phyloP scores from a whole-genome alignment of 2,797 vertebrate genomes.

The Tiaroga cobitis region DNA sequence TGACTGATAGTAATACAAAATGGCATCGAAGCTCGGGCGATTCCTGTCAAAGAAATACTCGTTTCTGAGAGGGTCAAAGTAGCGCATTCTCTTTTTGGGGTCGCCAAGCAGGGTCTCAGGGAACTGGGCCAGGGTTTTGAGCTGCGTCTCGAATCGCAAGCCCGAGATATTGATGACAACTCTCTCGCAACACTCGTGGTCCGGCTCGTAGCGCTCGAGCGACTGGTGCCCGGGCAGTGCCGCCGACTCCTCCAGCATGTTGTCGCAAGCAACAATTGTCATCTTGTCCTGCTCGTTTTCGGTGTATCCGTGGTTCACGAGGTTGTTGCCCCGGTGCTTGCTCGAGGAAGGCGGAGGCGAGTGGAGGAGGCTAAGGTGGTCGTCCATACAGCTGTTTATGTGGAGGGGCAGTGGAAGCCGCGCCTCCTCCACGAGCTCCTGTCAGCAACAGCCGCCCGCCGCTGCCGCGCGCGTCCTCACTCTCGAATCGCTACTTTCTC shows the following conservation, averaged over 20 bases:
- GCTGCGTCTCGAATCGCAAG: conserved; percentile 95
- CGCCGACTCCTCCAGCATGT: conserved; percentile 87
- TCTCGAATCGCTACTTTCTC: conserved; percentile 67
- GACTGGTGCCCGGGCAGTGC: conserved; percentile 82
- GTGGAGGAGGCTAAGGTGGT: conserved; percentile 90
- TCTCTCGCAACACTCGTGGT: conserved; percentile 95
- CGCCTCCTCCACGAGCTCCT: conserved; percentile 77
- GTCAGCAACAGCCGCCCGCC: conserved; percentile 71
- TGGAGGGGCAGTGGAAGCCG: conserved; percentile 78
- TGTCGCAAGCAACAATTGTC: conserved; percentile 92
- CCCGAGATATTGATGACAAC: conserved; percentile 99
- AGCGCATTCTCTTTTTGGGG: conserved; percentile 95
- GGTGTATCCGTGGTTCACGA: conserved; percentile 85
- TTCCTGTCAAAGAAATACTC: conserved; percentile 99
- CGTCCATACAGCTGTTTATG: conserved; percentile 84
- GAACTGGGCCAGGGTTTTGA: conserved; percentile 95
- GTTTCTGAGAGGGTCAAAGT: conserved; percentile 97
- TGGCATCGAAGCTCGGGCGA: conserved; percentile 97
- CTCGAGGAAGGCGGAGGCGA: conserved; percentile 84
- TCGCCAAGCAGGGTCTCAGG: conserved; percentile 95
- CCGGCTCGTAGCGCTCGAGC: conserved; percentile 81
- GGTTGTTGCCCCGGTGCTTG: conserved; percentile 79
- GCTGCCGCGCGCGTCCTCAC: conserved; percentile 55
- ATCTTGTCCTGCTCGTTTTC: conserved; percentile 85
- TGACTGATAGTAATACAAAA: conserved; percentile 98